Evolutionary conservation across 2,888 invertebrate species (phyloP), one percentile per base, ranked within the genome.

Genomic region (Loripinus fragilis): DNA sequence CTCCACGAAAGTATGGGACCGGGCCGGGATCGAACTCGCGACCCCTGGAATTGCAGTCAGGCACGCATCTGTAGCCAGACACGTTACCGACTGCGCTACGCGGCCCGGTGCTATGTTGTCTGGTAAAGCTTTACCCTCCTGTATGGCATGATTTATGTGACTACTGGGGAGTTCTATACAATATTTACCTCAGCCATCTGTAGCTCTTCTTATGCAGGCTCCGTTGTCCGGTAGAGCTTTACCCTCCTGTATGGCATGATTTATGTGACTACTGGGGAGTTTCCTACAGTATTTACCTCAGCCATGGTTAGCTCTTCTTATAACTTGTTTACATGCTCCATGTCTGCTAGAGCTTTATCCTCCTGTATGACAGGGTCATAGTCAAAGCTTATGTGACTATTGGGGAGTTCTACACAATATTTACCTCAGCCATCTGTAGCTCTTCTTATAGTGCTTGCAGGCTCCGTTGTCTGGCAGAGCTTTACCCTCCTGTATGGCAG

Each of bases 391-490:
- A n/a, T n/a, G n/a, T n/a, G n/a, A n/a, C n/a, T n/a, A n/a, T n/a
- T n/a, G n/a, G n/a, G n/a, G n/a, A n/a, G n/a, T n/a, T n/a, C n/a
- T 38, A 12, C 12, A 38, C 20, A 45, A 20, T 20, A 15, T 3
- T 12, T 83, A 94, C 93, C 94, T 93, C 67, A 94, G 91, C 94
- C 94, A 94, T 20, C 94, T 88, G 85, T 89, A 94, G 86, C 94
- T 94, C 85, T 94, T 94, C 90, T 93, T 94, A 90, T 94, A 94
- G 83, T 94, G 94, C 81, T 92, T 93, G 87, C 94, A 94, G 12
- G 94, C 90, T 35, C 94, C 94, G 74, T 91, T 88, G 25, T 91
- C 88, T 5, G 94, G 94, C 55, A 94, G 88, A 0, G 94, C 93
- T 65, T 89, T 89, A 2, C 94, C 94, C 71, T 92, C 91, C 74